Evolutionary conservation across 64 coral and sea anemone species (phyloP), one percentile per base, ranked within the genome.

Genomic region (Dendronephthya gigantea): DNA sequence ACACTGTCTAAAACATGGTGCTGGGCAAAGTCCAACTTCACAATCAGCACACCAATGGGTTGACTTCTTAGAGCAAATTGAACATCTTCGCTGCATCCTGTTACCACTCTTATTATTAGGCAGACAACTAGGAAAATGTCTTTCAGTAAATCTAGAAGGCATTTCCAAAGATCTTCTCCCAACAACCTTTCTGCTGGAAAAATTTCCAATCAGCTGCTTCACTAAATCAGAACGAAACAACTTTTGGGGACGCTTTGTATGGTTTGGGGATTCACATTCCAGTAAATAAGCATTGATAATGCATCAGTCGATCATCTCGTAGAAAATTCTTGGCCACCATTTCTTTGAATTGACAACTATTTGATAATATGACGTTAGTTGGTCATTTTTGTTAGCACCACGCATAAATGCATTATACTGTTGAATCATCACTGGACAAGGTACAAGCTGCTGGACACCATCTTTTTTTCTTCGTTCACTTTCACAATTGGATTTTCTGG

Each of bases 281-380:
- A 92, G 43, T 7, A 92, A 36, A 82, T 79, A 85, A 34, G 28
- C 47, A 49, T 92, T 92, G 45, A 49, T 75, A 16, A 92, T 45
- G 10, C 85, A 51, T 32, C 85, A 84, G 25, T 92, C 90, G 76
- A 92, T 29, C 4, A 86, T 49, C 29, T 83, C 87, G 86, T 38
- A 86, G 2, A 89, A 86, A 23, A 89, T 49, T 16, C 88, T 89
- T 3, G 49, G 55, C 87, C 91, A 92, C 91, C 91, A 92, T 88
- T 89, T 92, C 72, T 92, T 88, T 14, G 83, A 83, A 29, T 48
- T 0, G 5, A 62, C 37, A 13, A 69, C 35, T 39, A 86, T 86
- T 6, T 12, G 0, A 19, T 89, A 92, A 37, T 92, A 89, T 0
- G 41, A 89, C n/a, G 83, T 85, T 68, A 89, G 84, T 39, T 90